A percentile compares a stretch with the other conserved stretches of the same genome.
These are phyloP conservation scores for Dascyllus trimaculatus DNA, from an alignment of 2,113 vertebrate species.

Conservation along the genomic window DNA sequence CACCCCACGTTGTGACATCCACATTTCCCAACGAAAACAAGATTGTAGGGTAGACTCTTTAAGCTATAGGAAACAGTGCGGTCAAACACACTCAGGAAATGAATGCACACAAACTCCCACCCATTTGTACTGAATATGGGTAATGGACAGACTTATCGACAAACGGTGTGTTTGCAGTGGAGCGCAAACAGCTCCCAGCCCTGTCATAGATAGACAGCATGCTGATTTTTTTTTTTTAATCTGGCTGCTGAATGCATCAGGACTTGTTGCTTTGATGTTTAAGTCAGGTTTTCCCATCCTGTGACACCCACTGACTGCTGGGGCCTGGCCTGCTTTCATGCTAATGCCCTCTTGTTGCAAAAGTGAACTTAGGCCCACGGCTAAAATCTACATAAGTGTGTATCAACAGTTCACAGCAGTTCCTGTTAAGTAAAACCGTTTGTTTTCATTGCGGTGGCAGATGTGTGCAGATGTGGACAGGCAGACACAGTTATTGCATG, in stretches of 20 bases:
- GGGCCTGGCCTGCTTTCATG: constrained; percentile 32
- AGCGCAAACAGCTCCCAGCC: constrained; percentile 30
- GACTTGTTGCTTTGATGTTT: constrained; percentile 52
- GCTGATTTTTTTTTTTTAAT: constrained; percentile 7
- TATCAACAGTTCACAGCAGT: not conserved
- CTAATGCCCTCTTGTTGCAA: constrained; percentile 26
- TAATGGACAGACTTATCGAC: constrained; percentile 38
- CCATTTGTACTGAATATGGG: not conserved
- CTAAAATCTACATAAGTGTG: constrained; percentile 19
- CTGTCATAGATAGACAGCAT: not conserved
- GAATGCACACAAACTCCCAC: constrained; percentile 2
- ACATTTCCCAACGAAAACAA: not conserved
- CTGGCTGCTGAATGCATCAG: constrained; percentile 23
- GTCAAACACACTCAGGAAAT: constrained; percentile 6
- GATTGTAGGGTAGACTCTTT: not conserved
- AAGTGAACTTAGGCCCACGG: constrained; percentile 15
- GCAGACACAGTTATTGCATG: constrained; percentile 13
- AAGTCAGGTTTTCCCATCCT: constrained; percentile 34
- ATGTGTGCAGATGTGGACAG: constrained; percentile 20
- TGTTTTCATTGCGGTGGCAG: constrained; percentile 28
- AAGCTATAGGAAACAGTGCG: not conserved
- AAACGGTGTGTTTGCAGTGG: constrained; percentile 18
- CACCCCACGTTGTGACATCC: not conserved
- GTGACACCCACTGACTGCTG: constrained; percentile 16
- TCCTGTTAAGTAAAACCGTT: constrained; percentile 14